A percentile compares a stretch with the other conserved stretches of the same genome.
These are phyloP conservation scores for Microplitis demolitor DNA, from an alignment of 1,140 invertebrate genomes.

Conservation along the genomic window DNA sequence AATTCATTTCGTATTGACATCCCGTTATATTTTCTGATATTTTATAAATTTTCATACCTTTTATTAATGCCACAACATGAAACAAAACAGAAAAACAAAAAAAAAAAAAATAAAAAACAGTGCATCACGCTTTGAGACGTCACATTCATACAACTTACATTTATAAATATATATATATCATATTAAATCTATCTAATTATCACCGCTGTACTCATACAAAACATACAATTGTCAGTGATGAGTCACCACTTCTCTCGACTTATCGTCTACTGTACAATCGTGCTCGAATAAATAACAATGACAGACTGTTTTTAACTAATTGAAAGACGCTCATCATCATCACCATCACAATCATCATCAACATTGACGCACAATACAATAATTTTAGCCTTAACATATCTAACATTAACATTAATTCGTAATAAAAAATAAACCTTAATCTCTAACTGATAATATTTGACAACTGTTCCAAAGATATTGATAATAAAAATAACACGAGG, in stretches of 20 bases:
- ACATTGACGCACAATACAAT: not conserved
- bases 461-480: not conserved
- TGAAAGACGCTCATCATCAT: not conserved
- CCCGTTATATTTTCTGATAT: not conserved
- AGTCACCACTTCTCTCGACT: slow-evolving; percentile 17
- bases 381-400: too few relatives aligned
- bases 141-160: not conserved
- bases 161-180: not conserved
- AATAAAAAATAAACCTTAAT: not conserved
- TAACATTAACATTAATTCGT: not conserved
- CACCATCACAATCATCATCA: not conserved
- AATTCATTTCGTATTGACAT: slow-evolving; percentile 57
- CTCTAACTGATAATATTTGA: not conserved
- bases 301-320: not conserved
- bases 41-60: slow-evolving; percentile 1
- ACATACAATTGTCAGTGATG: not conserved
- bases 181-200: not conserved
- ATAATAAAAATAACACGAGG: not conserved
- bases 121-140: not conserved
- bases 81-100: not conserved
- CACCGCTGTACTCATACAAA: not conserved
- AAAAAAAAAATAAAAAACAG: not conserved
- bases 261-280: slow-evolving; percentile 21
- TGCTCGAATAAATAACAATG: slow-evolving; percentile 15
- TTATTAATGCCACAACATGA: not conserved